A percentile compares a stretch with the other conserved stretches of the same genome.
Evolutionary conservation across 2,113 vertebrate genomes (phyloP).

Genomic region (Turdus rufiventris): DNA sequence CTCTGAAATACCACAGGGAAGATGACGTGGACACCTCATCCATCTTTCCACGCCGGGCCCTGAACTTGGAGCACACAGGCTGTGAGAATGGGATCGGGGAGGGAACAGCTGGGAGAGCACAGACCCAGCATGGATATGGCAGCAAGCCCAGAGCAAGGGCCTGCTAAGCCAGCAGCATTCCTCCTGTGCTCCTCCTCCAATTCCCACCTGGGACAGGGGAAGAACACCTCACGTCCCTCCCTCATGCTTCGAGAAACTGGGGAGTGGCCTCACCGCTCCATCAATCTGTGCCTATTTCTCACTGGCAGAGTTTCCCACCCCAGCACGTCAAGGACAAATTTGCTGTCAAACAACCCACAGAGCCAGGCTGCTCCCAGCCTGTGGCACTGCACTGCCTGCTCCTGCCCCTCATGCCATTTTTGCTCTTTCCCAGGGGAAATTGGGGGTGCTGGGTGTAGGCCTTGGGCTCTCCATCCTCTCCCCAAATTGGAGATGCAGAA

Average conservation of each 20-base stretch:
- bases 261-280: background rate
- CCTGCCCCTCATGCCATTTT: background rate
- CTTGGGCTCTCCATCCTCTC: background rate
- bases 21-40: background rate
- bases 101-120: background rate
- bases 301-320: accelerated
- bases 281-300: accelerated
- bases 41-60: background rate
- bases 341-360: background rate
- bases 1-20: background rate
- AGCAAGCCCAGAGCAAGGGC: background rate
- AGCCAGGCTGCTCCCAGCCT: background rate
- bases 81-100: accelerated
- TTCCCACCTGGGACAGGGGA: background rate
- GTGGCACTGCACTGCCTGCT: background rate
- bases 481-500: background rate
- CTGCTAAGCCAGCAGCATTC: background rate
- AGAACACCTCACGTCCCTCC: background rate
- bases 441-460: background rate
- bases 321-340: background rate
- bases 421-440: background rate
- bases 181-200: background rate
- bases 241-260: accelerated
- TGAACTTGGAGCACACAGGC: background rate
- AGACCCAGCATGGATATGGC: background rate